Percentiles rank a stretch among this genome's conserved stretches.
Evolutionary conservation across 2,797 vertebrate genomes (phyloP).

Genomic region (Trachops cirrhosus): DNA sequence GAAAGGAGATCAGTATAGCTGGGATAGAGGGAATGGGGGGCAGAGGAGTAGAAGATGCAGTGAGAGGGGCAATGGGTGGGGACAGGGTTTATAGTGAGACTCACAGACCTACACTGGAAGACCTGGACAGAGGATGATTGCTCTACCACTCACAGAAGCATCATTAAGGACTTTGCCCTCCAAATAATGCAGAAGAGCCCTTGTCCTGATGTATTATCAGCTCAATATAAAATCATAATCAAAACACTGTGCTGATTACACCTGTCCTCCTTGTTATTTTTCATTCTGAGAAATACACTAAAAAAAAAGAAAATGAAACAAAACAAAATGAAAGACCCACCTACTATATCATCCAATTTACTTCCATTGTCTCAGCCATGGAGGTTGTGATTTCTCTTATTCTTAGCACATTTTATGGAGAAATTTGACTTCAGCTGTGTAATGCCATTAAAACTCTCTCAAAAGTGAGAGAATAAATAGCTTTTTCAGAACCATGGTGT

Average conservation of each 20-base stretch:
- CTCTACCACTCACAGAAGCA: accelerated
- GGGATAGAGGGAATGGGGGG: neutral
- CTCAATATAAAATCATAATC: neutral
- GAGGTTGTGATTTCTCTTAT: neutral
- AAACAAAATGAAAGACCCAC: neutral
- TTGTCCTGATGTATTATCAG: neutral
- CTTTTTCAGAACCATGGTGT: neutral
- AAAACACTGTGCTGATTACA: neutral
- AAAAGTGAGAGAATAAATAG: neutral
- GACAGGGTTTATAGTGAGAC: neutral
- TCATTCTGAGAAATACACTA: neutral
- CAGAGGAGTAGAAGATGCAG: neutral
- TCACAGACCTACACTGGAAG: neutral
- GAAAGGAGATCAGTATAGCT: neutral
- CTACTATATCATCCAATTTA: neutral
- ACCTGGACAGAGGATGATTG: neutral
- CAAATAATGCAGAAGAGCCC: neutral
- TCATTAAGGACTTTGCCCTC: neutral
- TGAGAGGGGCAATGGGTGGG: neutral
- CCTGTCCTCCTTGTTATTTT: neutral
- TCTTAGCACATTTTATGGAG: neutral
- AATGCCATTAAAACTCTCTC: neutral
- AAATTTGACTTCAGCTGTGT: neutral
- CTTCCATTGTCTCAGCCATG: neutral
- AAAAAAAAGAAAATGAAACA: neutral